These are phyloP conservation scores for Lophura swinhoii DNA, from an alignment of 2,797 vertebrate genomes.

Conservation along the genomic window DNA sequence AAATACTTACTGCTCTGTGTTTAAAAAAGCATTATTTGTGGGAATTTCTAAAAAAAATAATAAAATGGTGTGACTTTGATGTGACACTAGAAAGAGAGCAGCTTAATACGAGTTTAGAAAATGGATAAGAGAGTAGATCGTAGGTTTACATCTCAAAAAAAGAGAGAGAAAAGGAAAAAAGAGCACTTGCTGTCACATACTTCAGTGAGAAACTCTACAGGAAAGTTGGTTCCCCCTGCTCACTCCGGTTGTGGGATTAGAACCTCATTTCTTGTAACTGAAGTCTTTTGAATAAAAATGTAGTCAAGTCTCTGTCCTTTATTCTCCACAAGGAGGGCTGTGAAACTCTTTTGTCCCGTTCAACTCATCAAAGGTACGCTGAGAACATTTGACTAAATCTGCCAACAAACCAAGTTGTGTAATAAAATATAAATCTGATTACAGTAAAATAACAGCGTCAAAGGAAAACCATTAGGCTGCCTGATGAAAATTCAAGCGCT, in stretches of 20 bases:
- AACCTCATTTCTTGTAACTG: neutral
- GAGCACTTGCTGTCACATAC: neutral
- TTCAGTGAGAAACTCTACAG: neutral
- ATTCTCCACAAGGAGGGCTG: conserved; percentile 56
- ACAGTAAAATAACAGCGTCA: conserved; percentile 55
- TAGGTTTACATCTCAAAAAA: neutral
- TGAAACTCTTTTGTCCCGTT: conserved; percentile 61
- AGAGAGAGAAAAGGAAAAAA: accelerated
- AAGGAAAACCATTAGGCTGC: conserved; percentile 45
- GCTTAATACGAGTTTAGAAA: neutral
- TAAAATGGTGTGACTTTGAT: no score
- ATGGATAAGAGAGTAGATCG: neutral
- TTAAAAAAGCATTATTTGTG: neutral
- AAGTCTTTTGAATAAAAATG: conserved; percentile 65
- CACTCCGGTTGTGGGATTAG: conserved; percentile 16
- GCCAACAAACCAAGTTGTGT: conserved; percentile 48
- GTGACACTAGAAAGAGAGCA: neutral
- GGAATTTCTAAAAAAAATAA: no score
- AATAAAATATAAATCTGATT: conserved; percentile 58
- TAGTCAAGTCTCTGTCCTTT: conserved; percentile 56
- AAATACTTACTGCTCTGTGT: neutral
- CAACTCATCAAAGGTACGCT: conserved; percentile 50
- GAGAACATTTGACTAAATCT: conserved; percentile 59
- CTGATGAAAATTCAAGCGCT: conserved; percentile 19
- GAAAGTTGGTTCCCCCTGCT: neutral